phyloP scores from a whole-genome alignment of 2,888 invertebrate genomes.

The Galerucella pusilla region DNA sequence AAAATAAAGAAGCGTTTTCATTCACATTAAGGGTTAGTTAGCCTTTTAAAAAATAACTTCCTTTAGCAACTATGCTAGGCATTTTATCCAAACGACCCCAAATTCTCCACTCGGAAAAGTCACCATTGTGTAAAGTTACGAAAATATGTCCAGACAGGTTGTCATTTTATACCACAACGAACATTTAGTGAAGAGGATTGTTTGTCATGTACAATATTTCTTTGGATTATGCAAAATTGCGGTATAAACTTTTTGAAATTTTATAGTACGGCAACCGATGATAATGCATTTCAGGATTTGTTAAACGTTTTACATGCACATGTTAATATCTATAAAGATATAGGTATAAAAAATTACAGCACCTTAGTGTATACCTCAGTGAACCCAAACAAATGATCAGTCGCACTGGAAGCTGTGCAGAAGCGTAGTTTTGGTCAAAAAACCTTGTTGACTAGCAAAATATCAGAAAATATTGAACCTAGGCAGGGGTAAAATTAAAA shows the following conservation, averaged over 20 bases:
- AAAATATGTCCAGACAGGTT: constrained; percentile 37
- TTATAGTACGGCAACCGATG: not conserved
- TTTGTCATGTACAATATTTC: not conserved
- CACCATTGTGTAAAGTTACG: constrained; percentile 38
- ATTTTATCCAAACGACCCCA: constrained; percentile 12
- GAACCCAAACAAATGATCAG: no score
- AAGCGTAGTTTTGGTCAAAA: no score
- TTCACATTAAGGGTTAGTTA: constrained; percentile 12
- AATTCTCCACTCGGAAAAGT: constrained; percentile 34
- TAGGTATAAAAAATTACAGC: no score
- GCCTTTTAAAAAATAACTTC: constrained; percentile 6
- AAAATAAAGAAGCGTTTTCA: no score
- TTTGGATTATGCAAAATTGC: constrained; percentile 32
- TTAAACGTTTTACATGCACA: no score
- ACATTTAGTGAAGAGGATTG: constrained; percentile 12
- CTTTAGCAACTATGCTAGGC: constrained; percentile 9
- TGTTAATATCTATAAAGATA: no score
- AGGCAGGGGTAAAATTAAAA: no score
- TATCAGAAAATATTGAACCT: no score
- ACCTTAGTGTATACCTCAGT: no score
- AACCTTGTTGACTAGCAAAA: no score
- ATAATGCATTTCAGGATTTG: not conserved
- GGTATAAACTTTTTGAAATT: constrained; percentile 27
- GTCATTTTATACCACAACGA: constrained; percentile 40
- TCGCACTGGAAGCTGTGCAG: no score